Base-by-base conservation (phyloP, 2,113 vertebrate species). In the Ophthalmolycus amberensis region DNA sequence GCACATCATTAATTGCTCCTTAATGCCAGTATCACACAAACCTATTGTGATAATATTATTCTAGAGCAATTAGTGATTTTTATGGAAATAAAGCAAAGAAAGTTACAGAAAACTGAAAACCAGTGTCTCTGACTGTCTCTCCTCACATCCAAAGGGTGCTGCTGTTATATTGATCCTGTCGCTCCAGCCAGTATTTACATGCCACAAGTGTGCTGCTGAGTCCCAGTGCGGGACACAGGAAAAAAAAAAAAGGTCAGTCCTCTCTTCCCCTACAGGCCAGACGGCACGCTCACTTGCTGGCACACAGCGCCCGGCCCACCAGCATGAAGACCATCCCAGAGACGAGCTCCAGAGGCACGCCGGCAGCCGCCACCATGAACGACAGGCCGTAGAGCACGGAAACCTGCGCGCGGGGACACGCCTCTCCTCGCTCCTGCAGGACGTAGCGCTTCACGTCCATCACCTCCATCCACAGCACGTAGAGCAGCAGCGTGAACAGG, bases 391-490 rank as follows among this genome's bases (percentile, higher is more conserved):
- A 97, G n/a, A 93, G 92, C 32, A 95, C 92, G 0, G 85, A 89
- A 1, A 98, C 91, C 48, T 0, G 80, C 12, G 0, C 93, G 18
- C 78, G 16, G 1, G 75, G 66, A 80, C 97, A 97, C 4, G 6
- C 14, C 42, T 95, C 91, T 0, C 94, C 96, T 42, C 93, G 93
- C 90, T 97, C 96, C 87, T 96, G 95, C 8, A 97, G 94, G 84
- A 98, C 84, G 84, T 97, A 97, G 79, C 91, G 92, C 68, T 88
- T 91, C 67, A 98, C 95, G n/a, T 97, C 96, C 5, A 93, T 95
- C 81, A 93, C 91, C 93, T 97, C 96, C 91, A 97, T 96, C 97
- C 97, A 98, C 74, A 97, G 91, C 15, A 96, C 95, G 0, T 96
- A 98, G 75, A 98, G 94, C 72, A 95, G 85, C 38, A 97, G 76